These are phyloP conservation scores for Emydocephalus ijimae DNA, from an alignment of 2,113 vertebrate species.

Conservation along the genomic window DNA sequence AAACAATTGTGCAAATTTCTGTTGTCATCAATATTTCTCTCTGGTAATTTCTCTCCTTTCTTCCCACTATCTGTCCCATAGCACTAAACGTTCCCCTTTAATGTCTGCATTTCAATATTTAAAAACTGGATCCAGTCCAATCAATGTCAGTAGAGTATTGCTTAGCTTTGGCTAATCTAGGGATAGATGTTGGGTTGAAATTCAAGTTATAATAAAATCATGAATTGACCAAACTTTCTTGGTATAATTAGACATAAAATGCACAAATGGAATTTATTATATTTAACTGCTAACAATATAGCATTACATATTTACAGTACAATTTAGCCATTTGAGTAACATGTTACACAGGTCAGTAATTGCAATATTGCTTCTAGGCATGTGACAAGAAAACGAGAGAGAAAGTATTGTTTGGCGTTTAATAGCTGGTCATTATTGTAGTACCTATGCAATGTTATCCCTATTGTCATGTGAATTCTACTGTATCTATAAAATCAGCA, in stretches of 20 bases:
- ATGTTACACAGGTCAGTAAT: slow-evolving; percentile 36
- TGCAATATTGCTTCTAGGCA: slow-evolving; percentile 33
- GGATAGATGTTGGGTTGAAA: background rate
- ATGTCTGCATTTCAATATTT: background rate
- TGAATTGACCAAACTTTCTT: background rate
- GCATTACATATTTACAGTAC: slow-evolving; percentile 20
- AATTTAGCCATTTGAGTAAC: slow-evolving; percentile 28
- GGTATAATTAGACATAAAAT: background rate
- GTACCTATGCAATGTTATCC: slow-evolving; percentile 52
- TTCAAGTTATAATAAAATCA: background rate
- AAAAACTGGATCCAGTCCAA: background rate
- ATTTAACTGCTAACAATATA: slow-evolving; percentile 31
- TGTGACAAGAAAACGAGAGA: slow-evolving; percentile 32
- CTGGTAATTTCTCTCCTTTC: background rate
- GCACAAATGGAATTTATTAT: slow-evolving; percentile 3
- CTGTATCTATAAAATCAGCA: slow-evolving; percentile 45
- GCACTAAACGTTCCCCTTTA: background rate
- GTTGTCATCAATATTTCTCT: background rate
- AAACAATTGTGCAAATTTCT: background rate
- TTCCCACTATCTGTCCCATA: background rate
- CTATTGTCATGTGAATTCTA: slow-evolving; percentile 56
- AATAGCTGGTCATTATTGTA: slow-evolving; percentile 52
- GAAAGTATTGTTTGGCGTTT: slow-evolving; percentile 58
- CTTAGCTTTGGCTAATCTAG: background rate
- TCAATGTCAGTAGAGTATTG: background rate